phyloP scores from a whole-genome alignment of 2,113 vertebrate species.

The Taurulus bubalis region DNA sequence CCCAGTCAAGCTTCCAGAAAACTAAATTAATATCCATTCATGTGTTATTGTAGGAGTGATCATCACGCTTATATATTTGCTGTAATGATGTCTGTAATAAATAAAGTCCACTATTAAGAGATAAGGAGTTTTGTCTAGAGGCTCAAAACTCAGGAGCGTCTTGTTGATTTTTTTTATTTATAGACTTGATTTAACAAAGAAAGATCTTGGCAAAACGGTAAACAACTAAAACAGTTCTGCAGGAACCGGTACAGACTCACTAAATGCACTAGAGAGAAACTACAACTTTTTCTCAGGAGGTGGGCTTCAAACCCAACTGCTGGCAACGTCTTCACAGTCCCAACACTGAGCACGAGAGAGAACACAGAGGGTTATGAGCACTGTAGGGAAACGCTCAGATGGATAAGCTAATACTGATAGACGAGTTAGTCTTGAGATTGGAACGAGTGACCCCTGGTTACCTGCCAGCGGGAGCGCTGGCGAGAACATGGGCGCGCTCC shows the following conservation, averaged over 20 bases:
- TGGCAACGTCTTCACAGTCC: slow-evolving; percentile 39
- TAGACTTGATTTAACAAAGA: slow-evolving; percentile 8
- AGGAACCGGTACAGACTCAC: background rate
- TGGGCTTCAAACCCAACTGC: slow-evolving; percentile 35
- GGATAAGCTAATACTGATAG: slow-evolving; percentile 39
- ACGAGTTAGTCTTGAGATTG: slow-evolving; percentile 25
- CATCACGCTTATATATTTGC: background rate
- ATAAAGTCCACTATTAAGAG: background rate
- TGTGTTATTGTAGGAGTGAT: background rate
- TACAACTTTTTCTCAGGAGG: slow-evolving; percentile 33
- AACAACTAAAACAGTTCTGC: background rate
- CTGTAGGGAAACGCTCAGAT: slow-evolving; percentile 31
- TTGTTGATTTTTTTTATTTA: slow-evolving; percentile 24
- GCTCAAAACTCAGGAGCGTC: background rate
- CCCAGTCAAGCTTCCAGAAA: background rate
- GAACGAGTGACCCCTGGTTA: slow-evolving; percentile 21
- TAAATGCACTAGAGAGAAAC: slow-evolving; percentile 36
- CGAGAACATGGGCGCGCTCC: background rate
- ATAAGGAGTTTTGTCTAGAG: background rate
- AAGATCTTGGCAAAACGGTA: slow-evolving; percentile 22
- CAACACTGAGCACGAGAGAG: slow-evolving; percentile 5
- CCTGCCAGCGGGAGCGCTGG: slow-evolving; percentile 3
- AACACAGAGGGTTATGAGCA: slow-evolving; percentile 12
- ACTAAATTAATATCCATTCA: background rate
- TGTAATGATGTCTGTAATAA: background rate